phyloP scores from a whole-genome alignment of 2,888 invertebrate genomes.

The Cosmopolites sordidus region DNA sequence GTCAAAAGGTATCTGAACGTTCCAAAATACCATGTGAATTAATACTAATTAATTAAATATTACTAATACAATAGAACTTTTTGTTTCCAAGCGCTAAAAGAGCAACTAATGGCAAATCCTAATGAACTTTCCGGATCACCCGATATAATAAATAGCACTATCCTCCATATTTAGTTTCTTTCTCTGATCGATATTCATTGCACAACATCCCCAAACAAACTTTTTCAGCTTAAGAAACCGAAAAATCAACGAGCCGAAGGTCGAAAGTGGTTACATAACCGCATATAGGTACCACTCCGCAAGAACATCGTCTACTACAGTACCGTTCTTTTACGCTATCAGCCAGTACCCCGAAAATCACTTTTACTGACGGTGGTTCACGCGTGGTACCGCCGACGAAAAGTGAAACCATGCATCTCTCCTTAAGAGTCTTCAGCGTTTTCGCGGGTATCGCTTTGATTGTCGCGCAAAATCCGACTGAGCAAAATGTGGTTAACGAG shows the following conservation, averaged over 20 bases:
- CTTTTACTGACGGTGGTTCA: conserved; percentile 22
- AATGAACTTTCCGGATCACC: too few species aligned
- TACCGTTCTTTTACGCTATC: conserved; percentile 11
- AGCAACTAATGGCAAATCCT: too few species aligned
- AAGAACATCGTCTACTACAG: conserved; percentile 14
- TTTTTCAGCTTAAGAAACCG: not conserved
- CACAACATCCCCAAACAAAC: not conserved
- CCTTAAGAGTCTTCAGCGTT: conserved; percentile 5
- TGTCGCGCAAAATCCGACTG: not conserved
- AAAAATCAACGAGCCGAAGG: not conserved
- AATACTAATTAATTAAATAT: too few species aligned
- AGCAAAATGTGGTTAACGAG: not conserved
- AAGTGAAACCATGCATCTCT: conserved; percentile 11
- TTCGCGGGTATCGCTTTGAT: conserved; percentile 5
- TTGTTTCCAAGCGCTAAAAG: too few species aligned
- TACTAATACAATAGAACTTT: too few species aligned
- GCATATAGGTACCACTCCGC: conserved; percentile 13
- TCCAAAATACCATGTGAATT: too few species aligned
- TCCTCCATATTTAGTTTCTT: too few species aligned
- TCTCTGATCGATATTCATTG: too few species aligned
- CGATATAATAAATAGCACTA: too few species aligned
- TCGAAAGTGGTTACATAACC: not conserved
- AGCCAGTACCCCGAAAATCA: conserved; percentile 16
- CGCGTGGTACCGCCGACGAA: conserved; percentile 19
- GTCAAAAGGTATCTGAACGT: too few species aligned